Conservation (phyloP, 2,797 vertebrate genomes). For the Clamator glandarius region DNA sequence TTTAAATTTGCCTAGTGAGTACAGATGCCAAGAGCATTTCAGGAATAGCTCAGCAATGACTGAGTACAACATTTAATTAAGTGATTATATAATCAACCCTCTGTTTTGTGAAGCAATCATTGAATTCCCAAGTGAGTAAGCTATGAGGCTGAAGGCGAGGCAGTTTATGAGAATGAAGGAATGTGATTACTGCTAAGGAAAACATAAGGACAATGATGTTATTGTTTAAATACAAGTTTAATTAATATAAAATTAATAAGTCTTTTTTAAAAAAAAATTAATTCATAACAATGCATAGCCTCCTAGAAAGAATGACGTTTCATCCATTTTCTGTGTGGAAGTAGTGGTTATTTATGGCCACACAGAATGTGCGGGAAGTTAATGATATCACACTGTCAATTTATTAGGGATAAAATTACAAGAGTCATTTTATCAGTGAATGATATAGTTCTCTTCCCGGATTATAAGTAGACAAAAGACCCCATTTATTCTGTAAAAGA, state of each 20-base stretch:
- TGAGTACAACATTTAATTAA: slow-evolving; percentile 74
- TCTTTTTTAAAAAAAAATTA: not conserved
- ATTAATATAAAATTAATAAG: slow-evolving; percentile 66
- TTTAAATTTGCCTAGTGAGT: slow-evolving; percentile 38
- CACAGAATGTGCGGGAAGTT: slow-evolving; percentile 33
- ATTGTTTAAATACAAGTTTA: slow-evolving; percentile 56
- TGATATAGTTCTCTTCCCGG: slow-evolving; percentile 16
- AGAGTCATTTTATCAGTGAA: slow-evolving; percentile 44
- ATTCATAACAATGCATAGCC: not conserved
- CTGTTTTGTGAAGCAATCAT: slow-evolving; percentile 71
- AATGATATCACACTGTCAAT: slow-evolving; percentile 53
- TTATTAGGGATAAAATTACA: slow-evolving; percentile 59
- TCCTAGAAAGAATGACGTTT: not conserved
- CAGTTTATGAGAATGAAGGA: slow-evolving; percentile 65
- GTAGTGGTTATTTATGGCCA: slow-evolving; percentile 26
- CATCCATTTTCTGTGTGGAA: not conserved
- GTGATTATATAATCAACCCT: slow-evolving; percentile 73
- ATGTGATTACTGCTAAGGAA: slow-evolving; percentile 61
- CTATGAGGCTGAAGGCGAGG: slow-evolving; percentile 39
- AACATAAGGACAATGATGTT: slow-evolving; percentile 53
- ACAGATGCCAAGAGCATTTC: slow-evolving; percentile 64
- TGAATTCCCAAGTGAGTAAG: slow-evolving; percentile 67
- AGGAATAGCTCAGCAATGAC: slow-evolving; percentile 67
- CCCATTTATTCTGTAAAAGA: not conserved
- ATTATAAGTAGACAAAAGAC: slow-evolving; percentile 8